Evolutionary conservation across 1,140 invertebrate genomes (phyloP), one percentile per base, ranked within the genome.

Genomic region (Caenorhabditis inopinata): DNA sequence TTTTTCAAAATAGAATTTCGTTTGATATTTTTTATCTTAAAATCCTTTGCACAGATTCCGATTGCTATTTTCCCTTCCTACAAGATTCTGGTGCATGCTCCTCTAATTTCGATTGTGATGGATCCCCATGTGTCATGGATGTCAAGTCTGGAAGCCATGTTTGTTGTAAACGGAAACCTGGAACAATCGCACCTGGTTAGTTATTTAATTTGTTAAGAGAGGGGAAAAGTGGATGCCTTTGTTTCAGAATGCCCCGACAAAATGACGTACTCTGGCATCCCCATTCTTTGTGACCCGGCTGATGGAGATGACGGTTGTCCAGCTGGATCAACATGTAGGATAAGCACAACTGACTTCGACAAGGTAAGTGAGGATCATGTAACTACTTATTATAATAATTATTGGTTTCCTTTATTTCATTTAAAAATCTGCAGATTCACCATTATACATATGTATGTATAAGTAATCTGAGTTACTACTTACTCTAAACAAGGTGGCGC

Each of bases 301-400:
- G 58, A 68, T 42, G 58, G 58, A 32, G 58, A 68, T 68, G 58
- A 68, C 25, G 58, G 58, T 68, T 68, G 58, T n/a, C 58, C 58
- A 68, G 58, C 58, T 68, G 58, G 58, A 68, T 68, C 32, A 35
- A 68, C 58, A 18, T 68, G 58, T n/a, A 38, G 32, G 6, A 16
- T 32, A 21, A 68, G 58, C 38, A 32, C 58, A 38, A 68, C 32
- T 16, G 58, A 68, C 12, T 68, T 68, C 32, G 38, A 29, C 11
- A 68, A 68, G 27, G 58, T 68, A 18, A 38, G 58, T 21, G 14
- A 42, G 5, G n/a, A n/a, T n/a, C n/a, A n/a, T n/a, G n/a, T n/a
- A n/a, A n/a, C n/a, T n/a, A n/a, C n/a, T n/a, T n/a, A n/a, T n/a
- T n/a, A n/a, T n/a, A n/a, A n/a, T n/a, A n/a, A n/a, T n/a, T n/a